Evolutionary conservation across 2,888 invertebrate species (phyloP).

Genomic region (Lymantria monacha): DNA sequence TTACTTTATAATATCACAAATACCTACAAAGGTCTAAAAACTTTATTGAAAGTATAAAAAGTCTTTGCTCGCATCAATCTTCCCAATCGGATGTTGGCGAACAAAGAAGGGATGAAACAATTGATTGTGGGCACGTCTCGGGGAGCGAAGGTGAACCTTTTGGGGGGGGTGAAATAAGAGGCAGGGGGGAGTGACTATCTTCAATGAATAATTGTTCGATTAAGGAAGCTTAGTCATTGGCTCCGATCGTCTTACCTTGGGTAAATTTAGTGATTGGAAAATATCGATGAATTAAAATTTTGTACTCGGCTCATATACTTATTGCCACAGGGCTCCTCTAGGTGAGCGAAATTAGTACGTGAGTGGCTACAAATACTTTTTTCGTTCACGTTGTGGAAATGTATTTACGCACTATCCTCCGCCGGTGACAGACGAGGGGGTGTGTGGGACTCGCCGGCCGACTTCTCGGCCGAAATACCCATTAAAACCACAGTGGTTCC

Average conservation of each 20-base stretch:
- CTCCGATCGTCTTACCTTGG: constrained; percentile 57
- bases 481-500: too few species aligned
- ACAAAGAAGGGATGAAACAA: constrained; percentile 16
- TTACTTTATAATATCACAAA: too few species aligned
- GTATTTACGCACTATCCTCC: too few species aligned
- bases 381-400: too few species aligned
- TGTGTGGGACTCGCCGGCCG: too few species aligned
- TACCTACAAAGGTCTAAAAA: too few species aligned
- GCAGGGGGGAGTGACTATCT: constrained; percentile 42
- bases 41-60: too few species aligned
- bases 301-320: neutral
- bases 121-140: constrained; percentile 14
- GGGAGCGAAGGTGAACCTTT: constrained; percentile 2
- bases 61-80: constrained; percentile 12
- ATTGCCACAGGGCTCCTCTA: too few species aligned
- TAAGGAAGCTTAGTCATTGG: constrained; percentile 73
- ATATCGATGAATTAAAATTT: constrained; percentile 12
- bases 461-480: too few species aligned
- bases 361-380: too few species aligned
- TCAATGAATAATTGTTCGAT: constrained; percentile 78
- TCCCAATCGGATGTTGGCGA: constrained; percentile 19
- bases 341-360: too few species aligned
- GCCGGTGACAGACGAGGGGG: too few species aligned
- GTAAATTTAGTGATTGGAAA: constrained; percentile 43
- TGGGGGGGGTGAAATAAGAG: constrained; percentile 27